Base-by-base conservation (phyloP, 2,797 vertebrate species). In the Florisuga fusca region DNA sequence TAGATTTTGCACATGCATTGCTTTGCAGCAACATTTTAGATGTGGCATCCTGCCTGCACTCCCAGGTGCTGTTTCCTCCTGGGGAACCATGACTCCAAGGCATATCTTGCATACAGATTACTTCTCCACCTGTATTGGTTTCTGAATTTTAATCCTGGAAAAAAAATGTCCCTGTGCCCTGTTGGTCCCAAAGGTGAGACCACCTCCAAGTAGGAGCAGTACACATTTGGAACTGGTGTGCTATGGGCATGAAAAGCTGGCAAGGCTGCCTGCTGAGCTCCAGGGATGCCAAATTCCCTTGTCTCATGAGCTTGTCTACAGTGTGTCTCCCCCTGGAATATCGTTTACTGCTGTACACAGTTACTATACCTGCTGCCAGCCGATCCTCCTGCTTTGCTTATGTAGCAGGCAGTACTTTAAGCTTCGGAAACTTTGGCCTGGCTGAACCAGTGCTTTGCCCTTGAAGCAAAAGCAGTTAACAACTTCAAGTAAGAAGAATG, bases 231-330 rank as follows among this genome's bases (percentile, higher is more conserved):
- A 62, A 27, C 6, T 54, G 38, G 10, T 66, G 66, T 31, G 13
- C 13, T 41, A 41, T 41, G 38, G 38, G 38, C 38, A 41, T 41
- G 38, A 41, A 41, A 41, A 41, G 14, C 59, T 41, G 41, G 21
- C 0, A 0, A 82, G 63, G 63, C 51, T 53, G 50, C 25, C 26
- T 19, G 2, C 31, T 14, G 31, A 41, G 9, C 26, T 48, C n/a
- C 48, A 67, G 10, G 2, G 1, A 21, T 57, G 11, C 41, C 19
- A 33, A 48, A 21, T 12, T n/a, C 12, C 53, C 27, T 23, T 58
- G 53, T 18, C 34, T 53, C 38, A 23, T n/a, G 43, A 77, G 8
- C 59, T 38, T 27, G 48, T 36, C 66, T 62, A 22, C 13, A 67
- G 1, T 33, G 1, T 33, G 1, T 25, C 25, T 76, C 15, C 43